Conservation (phyloP, 2,113 vertebrate genomes). For the Microtus montanus region DNA sequence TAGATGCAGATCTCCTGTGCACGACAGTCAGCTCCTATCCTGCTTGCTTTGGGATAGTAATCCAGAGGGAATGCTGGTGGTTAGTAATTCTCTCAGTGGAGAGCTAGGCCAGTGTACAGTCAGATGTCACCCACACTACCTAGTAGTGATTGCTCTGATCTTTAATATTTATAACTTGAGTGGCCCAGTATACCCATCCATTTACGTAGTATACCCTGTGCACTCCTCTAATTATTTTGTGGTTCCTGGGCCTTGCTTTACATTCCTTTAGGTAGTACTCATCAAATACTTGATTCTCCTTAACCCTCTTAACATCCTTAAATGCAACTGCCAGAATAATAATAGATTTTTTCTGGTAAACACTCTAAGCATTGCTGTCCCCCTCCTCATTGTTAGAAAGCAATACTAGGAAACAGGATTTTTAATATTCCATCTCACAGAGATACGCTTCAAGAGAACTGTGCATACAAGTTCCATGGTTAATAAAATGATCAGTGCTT, state of each 20-base stretch:
- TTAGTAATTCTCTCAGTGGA: conserved; percentile 38
- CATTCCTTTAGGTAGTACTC: conserved; percentile 34
- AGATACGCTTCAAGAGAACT: conserved; percentile 41
- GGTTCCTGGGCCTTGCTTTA: conserved; percentile 1
- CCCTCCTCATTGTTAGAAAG: neutral
- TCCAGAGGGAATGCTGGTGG: conserved; percentile 14
- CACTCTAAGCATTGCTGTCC: conserved; percentile 3
- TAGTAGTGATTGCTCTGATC: conserved; percentile 35
- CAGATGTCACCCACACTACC: neutral
- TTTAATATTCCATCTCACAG: conserved; percentile 46
- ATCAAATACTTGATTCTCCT: conserved; percentile 36
- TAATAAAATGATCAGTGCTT: conserved; percentile 70
- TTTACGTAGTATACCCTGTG: conserved; percentile 33
- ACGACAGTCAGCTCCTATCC: neutral
- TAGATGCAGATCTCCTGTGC: neutral
- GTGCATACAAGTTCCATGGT: conserved; percentile 34
- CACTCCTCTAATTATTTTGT: conserved; percentile 35
- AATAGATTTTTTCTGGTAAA: conserved; percentile 41
- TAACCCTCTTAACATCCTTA: neutral
- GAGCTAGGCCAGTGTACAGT: neutral
- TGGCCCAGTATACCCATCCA: conserved; percentile 37
- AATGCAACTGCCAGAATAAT: conserved; percentile 34
- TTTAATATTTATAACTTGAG: conserved; percentile 45
- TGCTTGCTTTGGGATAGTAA: conserved; percentile 43
- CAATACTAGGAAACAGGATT: conserved; percentile 44